Evolutionary conservation across 2,113 vertebrate genomes (phyloP), one percentile per base, ranked within the genome.

Genomic region (Dromas ardeola): DNA sequence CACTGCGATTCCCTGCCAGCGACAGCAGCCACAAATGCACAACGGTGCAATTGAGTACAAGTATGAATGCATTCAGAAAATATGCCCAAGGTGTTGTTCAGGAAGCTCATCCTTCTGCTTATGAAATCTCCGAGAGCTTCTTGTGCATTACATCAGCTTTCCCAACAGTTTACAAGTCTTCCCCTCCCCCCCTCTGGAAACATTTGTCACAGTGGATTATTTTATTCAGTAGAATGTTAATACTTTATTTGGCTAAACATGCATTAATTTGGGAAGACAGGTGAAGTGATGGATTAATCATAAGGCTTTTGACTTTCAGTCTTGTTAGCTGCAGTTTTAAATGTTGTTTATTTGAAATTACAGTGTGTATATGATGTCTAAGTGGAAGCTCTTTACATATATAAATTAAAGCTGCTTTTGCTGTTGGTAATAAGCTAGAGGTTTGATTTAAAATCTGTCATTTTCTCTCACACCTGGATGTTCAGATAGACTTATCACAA

Each of bases 281-380:
- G 97, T 98, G 96, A 98, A 95, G 58, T 94, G 93, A 85, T 71
- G 84, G 89, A 93, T 94, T 97, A 95, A 91, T 97, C 96, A 97
- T 88, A 93, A 97, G 72, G 91, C 93, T 97, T 98, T 98, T 97
- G 97, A 94, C 69, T 95, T 95, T 78, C 90, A 92, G 96, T 95
- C 97, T 95, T 93, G 90, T 97, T 97, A 95, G 86, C 83, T 97
- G 94, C 79, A 43, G 90, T 93, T 94, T 95, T 97, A 92, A 97
- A 96, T 97, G 96, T 91, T 97, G 93, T 98, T 98, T 98, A 96
- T 97, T 96, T 96, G 96, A 97, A 98, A 97, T 97, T 81, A 36
- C 78, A 91, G 93, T 93, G 69, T 86, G 90, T 86, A 53, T 96
- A 66, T 93, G 84, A 94, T 95, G 81, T 18, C 29, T 90, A 77